Base-by-base conservation (phyloP, 2,888 invertebrate species). In the Onchidella celtica region DNA sequence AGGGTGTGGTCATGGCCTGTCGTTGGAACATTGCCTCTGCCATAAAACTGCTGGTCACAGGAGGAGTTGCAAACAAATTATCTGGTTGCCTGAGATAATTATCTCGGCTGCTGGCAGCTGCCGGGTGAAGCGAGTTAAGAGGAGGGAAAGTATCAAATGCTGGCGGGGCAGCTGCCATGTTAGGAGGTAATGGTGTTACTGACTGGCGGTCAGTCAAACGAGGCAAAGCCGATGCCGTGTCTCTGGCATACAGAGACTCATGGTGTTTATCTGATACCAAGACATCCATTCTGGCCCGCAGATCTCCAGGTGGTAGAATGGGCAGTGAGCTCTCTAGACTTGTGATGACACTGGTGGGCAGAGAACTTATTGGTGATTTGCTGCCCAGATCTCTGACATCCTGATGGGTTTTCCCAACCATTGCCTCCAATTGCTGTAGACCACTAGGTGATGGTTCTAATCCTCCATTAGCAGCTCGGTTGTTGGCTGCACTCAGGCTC, bases 11-110 rank as follows among this genome's bases (percentile, higher is more conserved):
- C 88, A 90, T 89, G 69, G 90, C 83, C 79, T 91, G 89, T 27
- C 90, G 84, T 68, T 89, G 90, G 24, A 90, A 85, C 84, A 90
- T 85, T n/a, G 91, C 88, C 55, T 91, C 91, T 32, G 89, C 84
- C 87, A 90, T 89, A 69, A 89, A 90, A 77, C 87, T 84, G 61
- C 79, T 82, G 1, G 77, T 82, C 40, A 82, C 80, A n/a, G 86
- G 84, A 1, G 85, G 86, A 9, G 84, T 81, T 29, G 86, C 65
- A 61, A 87, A 85, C 24, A 85, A 80, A n/a, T 81, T 83, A 38
- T 86, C 86, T 61, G 77, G 73, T 29, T 80, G 84, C 55, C 86
- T 84, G 61, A 86, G 81, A 66, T 82, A 86, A 73, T 79, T 84
- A 21, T 85, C 85, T 68, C 86, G 76, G 34, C 66, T 21, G 4